phyloP scores from a whole-genome alignment of 2,113 vertebrate genomes.

The Prochilodus magdalenae region DNA sequence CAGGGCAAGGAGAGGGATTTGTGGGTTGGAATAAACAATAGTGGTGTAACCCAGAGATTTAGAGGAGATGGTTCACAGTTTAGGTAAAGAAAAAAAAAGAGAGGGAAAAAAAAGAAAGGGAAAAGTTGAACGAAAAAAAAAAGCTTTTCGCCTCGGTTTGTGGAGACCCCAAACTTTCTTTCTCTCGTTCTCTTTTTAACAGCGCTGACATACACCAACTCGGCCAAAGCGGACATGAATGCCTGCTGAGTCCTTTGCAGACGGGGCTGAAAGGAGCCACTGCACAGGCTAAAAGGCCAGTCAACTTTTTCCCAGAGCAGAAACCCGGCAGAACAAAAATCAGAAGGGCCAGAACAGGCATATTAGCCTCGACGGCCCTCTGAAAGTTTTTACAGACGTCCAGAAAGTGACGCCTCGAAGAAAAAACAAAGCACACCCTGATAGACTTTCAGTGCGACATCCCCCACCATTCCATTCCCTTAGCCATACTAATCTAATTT shows the following conservation, averaged over 20 bases:
- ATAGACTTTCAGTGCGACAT: slow-evolving; percentile 29
- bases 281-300: slow-evolving; percentile 44
- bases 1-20: slow-evolving; percentile 44
- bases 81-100: neutral
- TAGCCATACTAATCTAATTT: slow-evolving; percentile 35
- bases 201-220: slow-evolving; percentile 36
- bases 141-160: slow-evolving; percentile 21
- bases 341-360: slow-evolving; percentile 20
- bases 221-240: slow-evolving; percentile 45
- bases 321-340: slow-evolving; percentile 27
- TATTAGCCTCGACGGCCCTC: neutral
- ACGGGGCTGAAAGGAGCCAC: slow-evolving; percentile 40
- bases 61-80: slow-evolving; percentile 43
- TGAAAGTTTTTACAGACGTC: slow-evolving; percentile 15
- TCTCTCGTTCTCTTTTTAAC: slow-evolving; percentile 20
- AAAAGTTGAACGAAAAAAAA: neutral
- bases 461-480: neutral
- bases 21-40: slow-evolving; percentile 60
- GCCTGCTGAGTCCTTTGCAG: slow-evolving; percentile 42
- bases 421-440: slow-evolving; percentile 15
- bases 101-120: neutral
- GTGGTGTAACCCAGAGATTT: slow-evolving; percentile 43
- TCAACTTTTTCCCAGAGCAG: slow-evolving; percentile 50
- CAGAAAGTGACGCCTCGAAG: slow-evolving; percentile 8
- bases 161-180: slow-evolving; percentile 40